phyloP scores from a whole-genome alignment of 2,888 invertebrate species.

The Drosophila fungiperda region DNA sequence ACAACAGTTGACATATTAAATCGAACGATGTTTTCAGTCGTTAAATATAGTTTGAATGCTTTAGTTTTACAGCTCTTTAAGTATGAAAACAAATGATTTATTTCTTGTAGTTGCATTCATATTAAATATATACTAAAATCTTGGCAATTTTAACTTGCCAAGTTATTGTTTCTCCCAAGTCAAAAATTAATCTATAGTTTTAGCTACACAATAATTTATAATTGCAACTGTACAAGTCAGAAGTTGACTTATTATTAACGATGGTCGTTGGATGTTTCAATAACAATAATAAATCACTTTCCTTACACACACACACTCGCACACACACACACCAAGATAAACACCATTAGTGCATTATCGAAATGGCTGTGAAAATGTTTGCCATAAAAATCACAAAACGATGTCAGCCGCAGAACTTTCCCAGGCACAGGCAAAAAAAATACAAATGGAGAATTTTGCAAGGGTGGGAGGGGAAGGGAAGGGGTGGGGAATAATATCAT shows the following conservation, averaged over 20 bases:
- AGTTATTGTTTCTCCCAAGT: background rate
- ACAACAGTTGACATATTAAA: background rate
- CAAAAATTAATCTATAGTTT: background rate
- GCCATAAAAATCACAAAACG: slow-evolving; percentile 47
- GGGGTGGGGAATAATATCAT: slow-evolving; percentile 31
- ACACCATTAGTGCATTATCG: slow-evolving; percentile 7
- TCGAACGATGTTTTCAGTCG: background rate
- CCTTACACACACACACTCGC: slow-evolving; percentile 4
- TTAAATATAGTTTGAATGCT: background rate
- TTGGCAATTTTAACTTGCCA: background rate
- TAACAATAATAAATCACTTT: slow-evolving; percentile 6
- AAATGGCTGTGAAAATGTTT: slow-evolving; percentile 42
- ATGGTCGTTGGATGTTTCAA: slow-evolving; percentile 12
- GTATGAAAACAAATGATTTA: background rate
- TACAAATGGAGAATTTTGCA: slow-evolving; percentile 10
- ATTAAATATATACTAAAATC: background rate
- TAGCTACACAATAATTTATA: background rate
- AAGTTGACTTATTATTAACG: background rate
- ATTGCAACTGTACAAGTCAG: background rate
- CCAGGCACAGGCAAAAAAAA: slow-evolving; percentile 36
- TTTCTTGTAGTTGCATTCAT: background rate
- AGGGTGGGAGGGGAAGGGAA: background rate
- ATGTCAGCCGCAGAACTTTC: slow-evolving; percentile 65
- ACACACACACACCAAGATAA: slow-evolving; percentile 1
- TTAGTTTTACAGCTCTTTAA: background rate